phyloP scores from a whole-genome alignment of 2,888 invertebrate species.

The Bugula neritina region DNA sequence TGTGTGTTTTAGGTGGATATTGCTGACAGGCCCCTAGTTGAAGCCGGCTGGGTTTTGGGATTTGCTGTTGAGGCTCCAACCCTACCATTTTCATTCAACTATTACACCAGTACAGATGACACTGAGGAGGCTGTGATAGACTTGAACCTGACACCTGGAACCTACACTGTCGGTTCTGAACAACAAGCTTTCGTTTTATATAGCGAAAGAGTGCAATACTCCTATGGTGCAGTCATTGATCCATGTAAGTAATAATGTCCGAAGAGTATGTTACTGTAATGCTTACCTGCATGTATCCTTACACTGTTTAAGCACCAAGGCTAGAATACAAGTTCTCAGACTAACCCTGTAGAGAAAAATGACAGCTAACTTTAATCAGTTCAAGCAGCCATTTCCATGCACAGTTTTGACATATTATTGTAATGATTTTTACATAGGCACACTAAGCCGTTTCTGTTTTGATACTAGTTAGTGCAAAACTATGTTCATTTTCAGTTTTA shows the following conservation, averaged over 20 bases:
- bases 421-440: no score
- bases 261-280: no score
- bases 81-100: constrained; percentile 8
- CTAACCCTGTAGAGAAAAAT: no score
- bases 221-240: constrained; percentile 2
- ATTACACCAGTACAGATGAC: neutral
- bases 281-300: no score
- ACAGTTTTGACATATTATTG: no score
- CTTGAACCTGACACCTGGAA: neutral
- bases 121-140: neutral
- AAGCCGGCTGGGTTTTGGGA: neutral
- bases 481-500: no score
- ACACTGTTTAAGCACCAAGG: no score
- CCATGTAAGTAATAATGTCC: neutral
- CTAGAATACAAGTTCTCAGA: no score
- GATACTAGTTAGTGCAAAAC: no score
- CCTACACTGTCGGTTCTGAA: neutral
- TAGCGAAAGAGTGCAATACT: neutral
- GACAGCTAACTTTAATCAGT: no score
- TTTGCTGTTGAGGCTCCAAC: neutral
- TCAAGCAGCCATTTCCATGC: no score
- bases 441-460: no score
- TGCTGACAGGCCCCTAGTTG: neutral
- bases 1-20: neutral
- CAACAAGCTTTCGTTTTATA: neutral